A percentile compares a stretch with the other conserved stretches of the same genome.
These are phyloP conservation scores for Abrostola tripartita DNA, from an alignment of 2,888 invertebrate genomes.

Conservation along the genomic window DNA sequence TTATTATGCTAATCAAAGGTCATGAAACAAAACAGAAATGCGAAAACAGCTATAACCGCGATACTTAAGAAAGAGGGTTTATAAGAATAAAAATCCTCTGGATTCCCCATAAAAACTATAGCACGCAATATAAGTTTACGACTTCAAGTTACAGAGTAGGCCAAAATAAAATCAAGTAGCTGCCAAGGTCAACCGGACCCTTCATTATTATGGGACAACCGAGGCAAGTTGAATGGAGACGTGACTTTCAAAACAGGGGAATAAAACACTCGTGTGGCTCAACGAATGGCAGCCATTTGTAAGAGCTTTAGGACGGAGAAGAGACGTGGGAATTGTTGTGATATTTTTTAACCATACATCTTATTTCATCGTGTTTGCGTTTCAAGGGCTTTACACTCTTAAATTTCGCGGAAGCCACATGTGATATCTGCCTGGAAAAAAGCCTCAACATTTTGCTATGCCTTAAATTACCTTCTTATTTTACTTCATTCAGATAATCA, in stretches of 20 bases:
- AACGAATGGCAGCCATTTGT: slow-evolving; percentile 10
- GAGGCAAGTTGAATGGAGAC: slow-evolving; percentile 34
- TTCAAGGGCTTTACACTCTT: no score
- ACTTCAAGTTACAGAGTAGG: slow-evolving; percentile 46
- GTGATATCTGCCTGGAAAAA: no score
- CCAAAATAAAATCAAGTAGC: slow-evolving; percentile 52
- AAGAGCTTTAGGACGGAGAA: not conserved
- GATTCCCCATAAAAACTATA: slow-evolving; percentile 48
- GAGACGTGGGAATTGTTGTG: not conserved
- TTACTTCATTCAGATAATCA: no score
- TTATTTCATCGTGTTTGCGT: no score
- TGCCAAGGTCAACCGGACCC: slow-evolving; percentile 48
- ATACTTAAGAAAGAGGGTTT: slow-evolving; percentile 33
- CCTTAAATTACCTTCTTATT: no score
- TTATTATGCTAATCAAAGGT: not conserved
- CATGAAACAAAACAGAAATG: slow-evolving; percentile 1
- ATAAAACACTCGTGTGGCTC: slow-evolving; percentile 16
- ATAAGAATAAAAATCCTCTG: slow-evolving; percentile 31
- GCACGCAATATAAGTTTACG: slow-evolving; percentile 51
- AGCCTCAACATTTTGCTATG: no score
- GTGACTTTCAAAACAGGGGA: slow-evolving; percentile 43
- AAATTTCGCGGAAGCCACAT: no score
- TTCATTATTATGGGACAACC: slow-evolving; percentile 45
- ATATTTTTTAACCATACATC: not conserved
- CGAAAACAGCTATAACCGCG: slow-evolving; percentile 29